phyloP scores from a whole-genome alignment of 2,888 invertebrate genomes.

The Sesamia inferens region DNA sequence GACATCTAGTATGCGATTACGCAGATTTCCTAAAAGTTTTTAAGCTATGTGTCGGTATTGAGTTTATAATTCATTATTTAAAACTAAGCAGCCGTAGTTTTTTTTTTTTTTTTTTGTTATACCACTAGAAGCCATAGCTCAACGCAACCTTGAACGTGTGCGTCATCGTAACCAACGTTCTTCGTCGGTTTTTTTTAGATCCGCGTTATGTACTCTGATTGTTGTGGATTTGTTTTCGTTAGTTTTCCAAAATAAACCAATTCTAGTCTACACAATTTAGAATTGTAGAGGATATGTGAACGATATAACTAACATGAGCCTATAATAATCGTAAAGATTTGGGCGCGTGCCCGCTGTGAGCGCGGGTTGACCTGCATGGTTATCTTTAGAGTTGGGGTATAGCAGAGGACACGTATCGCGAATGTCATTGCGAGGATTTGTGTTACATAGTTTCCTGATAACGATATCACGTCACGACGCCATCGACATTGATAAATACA shows the following conservation, averaged over 20 bases:
- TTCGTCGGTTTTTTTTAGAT: conserved; percentile 55
- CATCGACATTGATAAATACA: conserved; percentile 26
- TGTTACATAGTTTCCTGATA: conserved; percentile 67
- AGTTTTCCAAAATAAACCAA: conserved; percentile 38
- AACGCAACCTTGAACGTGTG: conserved; percentile 59
- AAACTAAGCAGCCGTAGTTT: conserved; percentile 3
- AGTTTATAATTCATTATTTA: conserved; percentile 15
- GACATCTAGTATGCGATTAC: conserved; percentile 15
- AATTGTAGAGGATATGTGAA: conserved; percentile 15
- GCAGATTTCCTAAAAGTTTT: background rate
- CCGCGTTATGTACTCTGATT: conserved; percentile 15
- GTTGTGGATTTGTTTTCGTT: conserved; percentile 24
- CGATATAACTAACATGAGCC: conserved; percentile 37
- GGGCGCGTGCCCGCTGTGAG: conserved; percentile 79
- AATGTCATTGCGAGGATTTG: conserved; percentile 77
- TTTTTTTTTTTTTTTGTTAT: conserved; percentile 36
- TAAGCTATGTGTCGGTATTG: background rate
- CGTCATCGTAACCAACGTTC: conserved; percentile 58
- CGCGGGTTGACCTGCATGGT: conserved; percentile 75
- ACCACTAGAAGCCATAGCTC: conserved; percentile 63
- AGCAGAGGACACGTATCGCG: conserved; percentile 77
- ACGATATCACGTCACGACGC: conserved; percentile 48
- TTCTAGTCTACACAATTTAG: background rate
- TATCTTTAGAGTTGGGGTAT: conserved; percentile 83
- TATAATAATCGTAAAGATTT: conserved; percentile 68